A percentile compares a stretch with the other conserved stretches of the same genome.
Conservation (phyloP, 2,888 invertebrate genomes). For the Chymomyza caudatula region DNA sequence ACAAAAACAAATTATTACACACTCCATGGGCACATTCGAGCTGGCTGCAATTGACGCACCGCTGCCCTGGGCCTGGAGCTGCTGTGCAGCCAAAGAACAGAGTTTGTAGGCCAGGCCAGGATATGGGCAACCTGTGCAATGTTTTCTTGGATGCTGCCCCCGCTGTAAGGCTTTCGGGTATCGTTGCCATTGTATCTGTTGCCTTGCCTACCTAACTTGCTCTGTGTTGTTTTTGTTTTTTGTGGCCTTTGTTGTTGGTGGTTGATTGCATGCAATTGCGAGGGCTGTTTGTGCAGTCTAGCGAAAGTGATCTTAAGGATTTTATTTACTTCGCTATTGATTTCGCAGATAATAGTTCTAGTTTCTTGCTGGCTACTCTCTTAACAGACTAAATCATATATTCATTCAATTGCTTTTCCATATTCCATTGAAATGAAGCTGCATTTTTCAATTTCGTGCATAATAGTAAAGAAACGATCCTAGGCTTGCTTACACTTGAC, state of each 20-base stretch:
- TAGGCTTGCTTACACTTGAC: too few species aligned
- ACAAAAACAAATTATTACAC: conserved; percentile 66
- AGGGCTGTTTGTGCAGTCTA: not conserved
- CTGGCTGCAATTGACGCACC: conserved; percentile 62
- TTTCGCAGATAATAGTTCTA: too few species aligned
- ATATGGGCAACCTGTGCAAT: conserved; percentile 63
- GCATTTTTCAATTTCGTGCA: too few species aligned
- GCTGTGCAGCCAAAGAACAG: not conserved
- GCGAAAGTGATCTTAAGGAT: not conserved
- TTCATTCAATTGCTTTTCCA: too few species aligned
- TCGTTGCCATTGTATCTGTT: conserved; percentile 35
- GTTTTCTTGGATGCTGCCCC: conserved; percentile 33
- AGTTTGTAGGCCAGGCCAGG: conserved; percentile 47
- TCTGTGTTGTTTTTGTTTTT: conserved; percentile 30
- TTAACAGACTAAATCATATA: too few species aligned
- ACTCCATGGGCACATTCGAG: conserved; percentile 35
- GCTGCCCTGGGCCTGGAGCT: not conserved
- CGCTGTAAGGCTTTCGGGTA: conserved; percentile 43
- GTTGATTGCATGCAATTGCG: not conserved
- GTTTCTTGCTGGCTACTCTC: too few species aligned
- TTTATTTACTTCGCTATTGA: not conserved
- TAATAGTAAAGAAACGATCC: too few species aligned
- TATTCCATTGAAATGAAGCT: too few species aligned
- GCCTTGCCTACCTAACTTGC: conserved; percentile 37
- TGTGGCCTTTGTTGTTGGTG: not conserved